phyloP scores from a whole-genome alignment of 2,888 invertebrate species.

The Caprella mutica region DNA sequence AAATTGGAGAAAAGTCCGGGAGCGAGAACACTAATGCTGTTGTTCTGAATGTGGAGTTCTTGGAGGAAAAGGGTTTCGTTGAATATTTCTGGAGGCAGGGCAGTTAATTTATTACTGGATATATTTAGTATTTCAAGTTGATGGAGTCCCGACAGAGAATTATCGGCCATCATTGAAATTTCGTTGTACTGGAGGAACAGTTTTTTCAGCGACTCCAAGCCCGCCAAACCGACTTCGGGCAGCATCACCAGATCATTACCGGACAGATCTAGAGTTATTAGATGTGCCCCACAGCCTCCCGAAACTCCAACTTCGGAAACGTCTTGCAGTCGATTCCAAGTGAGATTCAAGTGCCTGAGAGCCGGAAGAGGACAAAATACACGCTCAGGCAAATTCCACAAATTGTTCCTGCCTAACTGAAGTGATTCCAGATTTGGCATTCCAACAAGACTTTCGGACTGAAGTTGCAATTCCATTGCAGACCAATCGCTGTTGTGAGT shows the following conservation, averaged over 20 bases:
- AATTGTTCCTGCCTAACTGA: conserved; percentile 68
- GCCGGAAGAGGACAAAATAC: conserved; percentile 63
- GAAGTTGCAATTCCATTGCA: conserved; percentile 63
- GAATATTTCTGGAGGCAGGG: conserved; percentile 72
- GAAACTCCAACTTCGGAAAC: conserved; percentile 53
- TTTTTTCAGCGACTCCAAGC: conserved; percentile 37
- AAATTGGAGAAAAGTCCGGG: conserved; percentile 75
- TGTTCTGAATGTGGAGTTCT: conserved; percentile 81
- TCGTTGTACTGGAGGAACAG: conserved; percentile 40
- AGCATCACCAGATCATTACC: conserved; percentile 65
- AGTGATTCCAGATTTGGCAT: conserved; percentile 55
- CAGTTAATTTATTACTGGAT: conserved; percentile 69
- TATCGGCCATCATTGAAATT: conserved; percentile 61
- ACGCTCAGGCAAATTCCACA: conserved; percentile 64
- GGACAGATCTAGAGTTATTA: conserved; percentile 32
- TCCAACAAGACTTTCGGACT: conserved; percentile 52
- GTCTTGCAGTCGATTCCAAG: conserved; percentile 64
- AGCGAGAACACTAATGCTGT: conserved; percentile 73
- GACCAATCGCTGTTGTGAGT: conserved; percentile 77
- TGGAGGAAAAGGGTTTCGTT: conserved; percentile 46
- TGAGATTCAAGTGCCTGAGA: conserved; percentile 63
- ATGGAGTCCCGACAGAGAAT: conserved; percentile 62
- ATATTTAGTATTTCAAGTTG: conserved; percentile 66
- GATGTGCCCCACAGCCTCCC: conserved; percentile 25
- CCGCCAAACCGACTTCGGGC: conserved; percentile 59